These are phyloP conservation scores for Leucoma salicis DNA, from an alignment of 2,888 invertebrate genomes.

Conservation along the genomic window DNA sequence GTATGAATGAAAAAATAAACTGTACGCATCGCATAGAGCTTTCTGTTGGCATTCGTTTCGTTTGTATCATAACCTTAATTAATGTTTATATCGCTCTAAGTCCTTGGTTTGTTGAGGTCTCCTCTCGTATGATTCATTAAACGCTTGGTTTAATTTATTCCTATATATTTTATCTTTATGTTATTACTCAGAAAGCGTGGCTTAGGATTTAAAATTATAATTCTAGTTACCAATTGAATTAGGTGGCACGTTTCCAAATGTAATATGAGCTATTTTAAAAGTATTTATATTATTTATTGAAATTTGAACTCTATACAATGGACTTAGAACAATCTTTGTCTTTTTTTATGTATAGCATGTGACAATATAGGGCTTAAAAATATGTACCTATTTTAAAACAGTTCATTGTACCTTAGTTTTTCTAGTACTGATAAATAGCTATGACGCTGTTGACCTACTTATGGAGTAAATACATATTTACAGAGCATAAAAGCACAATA, in stretches of 20 bases:
- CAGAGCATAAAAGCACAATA: too few relatives aligned
- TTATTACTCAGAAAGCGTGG: slow-evolving; percentile 32
- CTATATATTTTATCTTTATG: slow-evolving; percentile 23
- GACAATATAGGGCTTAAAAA: slow-evolving; percentile 25
- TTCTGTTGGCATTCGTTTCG: slow-evolving; percentile 68
- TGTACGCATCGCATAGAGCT: slow-evolving; percentile 66
- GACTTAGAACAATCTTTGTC: slow-evolving; percentile 13
- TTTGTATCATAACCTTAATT: slow-evolving; percentile 77
- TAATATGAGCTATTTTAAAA: slow-evolving; percentile 15
- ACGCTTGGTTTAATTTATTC: slow-evolving; percentile 24
- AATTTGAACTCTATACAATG: slow-evolving; percentile 21
- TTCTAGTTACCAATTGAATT: slow-evolving; percentile 28
- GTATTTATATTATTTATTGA: slow-evolving; percentile 3
- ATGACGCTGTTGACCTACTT: slow-evolving; percentile 27
- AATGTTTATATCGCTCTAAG: slow-evolving; percentile 62
- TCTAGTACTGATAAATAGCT: slow-evolving; percentile 23
- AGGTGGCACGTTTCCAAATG: slow-evolving; percentile 43
- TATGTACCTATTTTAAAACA: slow-evolving; percentile 16
- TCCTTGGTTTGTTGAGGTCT: slow-evolving; percentile 47
- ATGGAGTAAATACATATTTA: too few relatives aligned
- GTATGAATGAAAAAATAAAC: slow-evolving; percentile 79
- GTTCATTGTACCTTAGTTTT: slow-evolving; percentile 36
- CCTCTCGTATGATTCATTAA: slow-evolving; percentile 58
- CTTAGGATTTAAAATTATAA: slow-evolving; percentile 16
- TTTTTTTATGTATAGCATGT: slow-evolving; percentile 3